Evolutionary conservation across 2,888 invertebrate species (phyloP).

Genomic region (Masnerella sp.): DNA sequence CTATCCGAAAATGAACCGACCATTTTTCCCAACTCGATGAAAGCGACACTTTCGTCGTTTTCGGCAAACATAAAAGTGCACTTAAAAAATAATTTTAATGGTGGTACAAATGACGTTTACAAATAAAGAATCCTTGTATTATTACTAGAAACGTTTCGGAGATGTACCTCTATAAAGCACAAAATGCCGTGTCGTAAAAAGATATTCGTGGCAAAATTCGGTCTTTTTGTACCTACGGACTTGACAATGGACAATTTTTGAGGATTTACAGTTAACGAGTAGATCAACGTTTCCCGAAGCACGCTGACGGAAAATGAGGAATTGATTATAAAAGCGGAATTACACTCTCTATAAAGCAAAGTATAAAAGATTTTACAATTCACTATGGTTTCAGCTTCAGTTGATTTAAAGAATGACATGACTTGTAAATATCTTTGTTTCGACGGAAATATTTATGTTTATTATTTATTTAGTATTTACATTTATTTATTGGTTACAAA

Average conservation of each 20-base stretch:
- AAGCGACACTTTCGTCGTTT: neutral
- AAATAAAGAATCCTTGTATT: slow-evolving; percentile 22
- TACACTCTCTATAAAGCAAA: slow-evolving; percentile 18
- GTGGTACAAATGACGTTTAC: slow-evolving; percentile 19
- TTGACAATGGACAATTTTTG: slow-evolving; percentile 41
- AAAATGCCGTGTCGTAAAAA: slow-evolving; percentile 49
- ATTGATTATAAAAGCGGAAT: slow-evolving; percentile 48
- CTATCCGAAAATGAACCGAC: too few relatives aligned
- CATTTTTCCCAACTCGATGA: too few relatives aligned
- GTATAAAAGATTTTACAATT: slow-evolving; percentile 43
- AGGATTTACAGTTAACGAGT: slow-evolving; percentile 47
- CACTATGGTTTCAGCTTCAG: neutral
- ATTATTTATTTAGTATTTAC: too few relatives aligned
- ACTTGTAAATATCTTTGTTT: too few relatives aligned
- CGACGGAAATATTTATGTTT: too few relatives aligned
- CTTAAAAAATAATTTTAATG: slow-evolving; percentile 10
- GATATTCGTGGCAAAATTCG: slow-evolving; percentile 39
- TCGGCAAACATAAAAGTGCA: neutral
- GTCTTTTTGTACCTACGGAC: slow-evolving; percentile 40
- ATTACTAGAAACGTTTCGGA: slow-evolving; percentile 24
- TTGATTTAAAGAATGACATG: too few relatives aligned
- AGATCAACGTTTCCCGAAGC: slow-evolving; percentile 34
- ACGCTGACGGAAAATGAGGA: slow-evolving; percentile 28
- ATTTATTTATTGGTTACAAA: too few relatives aligned
- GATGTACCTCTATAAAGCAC: slow-evolving; percentile 44